phyloP scores from a whole-genome alignment of 2,113 vertebrate species.

The Larimichthys crocea region DNA sequence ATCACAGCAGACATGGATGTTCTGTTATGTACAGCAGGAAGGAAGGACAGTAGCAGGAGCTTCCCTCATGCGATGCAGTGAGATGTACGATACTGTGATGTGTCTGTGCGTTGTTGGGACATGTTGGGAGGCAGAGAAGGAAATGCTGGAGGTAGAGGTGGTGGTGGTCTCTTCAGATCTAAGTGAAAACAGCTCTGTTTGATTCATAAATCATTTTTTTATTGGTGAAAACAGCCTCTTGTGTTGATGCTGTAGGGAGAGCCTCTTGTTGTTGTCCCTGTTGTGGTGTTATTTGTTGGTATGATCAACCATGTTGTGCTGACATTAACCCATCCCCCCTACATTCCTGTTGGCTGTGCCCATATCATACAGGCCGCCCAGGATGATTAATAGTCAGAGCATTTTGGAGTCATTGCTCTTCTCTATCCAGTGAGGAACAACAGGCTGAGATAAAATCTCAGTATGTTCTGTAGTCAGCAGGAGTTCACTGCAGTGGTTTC shows the following conservation, averaged over 20 bases:
- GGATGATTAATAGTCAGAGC: slow-evolving; percentile 75
- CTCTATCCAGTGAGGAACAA: slow-evolving; percentile 59
- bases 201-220: slow-evolving; percentile 45
- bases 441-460: slow-evolving; percentile 69
- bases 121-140: slow-evolving; percentile 40
- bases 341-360: slow-evolving; percentile 57
- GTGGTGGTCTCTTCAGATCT: slow-evolving; percentile 33
- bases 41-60: slow-evolving; percentile 1
- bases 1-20: slow-evolving; percentile 20
- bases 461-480: slow-evolving; percentile 67
- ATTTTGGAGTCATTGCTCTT: slow-evolving; percentile 73
- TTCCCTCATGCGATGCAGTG: slow-evolving; percentile 29
- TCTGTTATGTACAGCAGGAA: not conserved
- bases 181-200: slow-evolving; percentile 39
- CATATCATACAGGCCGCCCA: slow-evolving; percentile 68
- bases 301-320: slow-evolving; percentile 49
- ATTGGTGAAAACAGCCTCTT: slow-evolving; percentile 3
- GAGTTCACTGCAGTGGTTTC: slow-evolving; percentile 46
- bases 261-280: not conserved
- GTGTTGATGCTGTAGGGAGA: slow-evolving; percentile 32
- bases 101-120: slow-evolving; percentile 42
- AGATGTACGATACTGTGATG: slow-evolving; percentile 24
- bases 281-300: slow-evolving; percentile 49
- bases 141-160: slow-evolving; percentile 5
- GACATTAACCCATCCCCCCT: slow-evolving; percentile 54